phyloP scores from a whole-genome alignment of 2,888 invertebrate species.

The Cabera pusaria region DNA sequence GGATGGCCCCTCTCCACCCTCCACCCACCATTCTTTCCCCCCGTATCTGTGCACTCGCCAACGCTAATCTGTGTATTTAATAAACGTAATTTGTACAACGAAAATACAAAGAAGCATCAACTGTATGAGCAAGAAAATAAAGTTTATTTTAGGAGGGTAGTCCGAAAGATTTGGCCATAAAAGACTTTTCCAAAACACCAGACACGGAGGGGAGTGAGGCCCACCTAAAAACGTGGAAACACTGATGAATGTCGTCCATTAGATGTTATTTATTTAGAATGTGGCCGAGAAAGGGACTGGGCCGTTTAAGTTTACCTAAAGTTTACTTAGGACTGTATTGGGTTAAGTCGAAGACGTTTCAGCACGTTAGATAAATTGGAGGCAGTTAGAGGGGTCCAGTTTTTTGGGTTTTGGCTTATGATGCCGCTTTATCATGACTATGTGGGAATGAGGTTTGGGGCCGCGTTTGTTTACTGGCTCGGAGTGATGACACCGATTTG shows the following conservation, averaged over 20 bases:
- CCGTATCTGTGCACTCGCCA: slow-evolving; percentile 78
- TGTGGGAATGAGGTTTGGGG: slow-evolving; percentile 45
- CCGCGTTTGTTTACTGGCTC: slow-evolving; percentile 35
- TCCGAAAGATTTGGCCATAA: slow-evolving; percentile 48
- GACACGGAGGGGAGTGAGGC: slow-evolving; percentile 73
- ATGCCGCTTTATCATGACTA: slow-evolving; percentile 68
- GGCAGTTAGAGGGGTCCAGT: slow-evolving; percentile 76
- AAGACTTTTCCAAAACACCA: slow-evolving; percentile 63
- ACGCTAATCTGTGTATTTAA: slow-evolving; percentile 72
- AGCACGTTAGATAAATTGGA: slow-evolving; percentile 67
- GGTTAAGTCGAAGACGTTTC: slow-evolving; percentile 78
- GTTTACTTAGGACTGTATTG: slow-evolving; percentile 83
- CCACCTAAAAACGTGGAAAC: slow-evolving; percentile 82
- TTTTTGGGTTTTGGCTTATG: slow-evolving; percentile 73
- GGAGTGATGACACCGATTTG: slow-evolving; percentile 7
- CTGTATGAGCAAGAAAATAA: slow-evolving; percentile 35
- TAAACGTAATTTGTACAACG: slow-evolving; percentile 64
- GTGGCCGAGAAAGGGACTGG: slow-evolving; percentile 79
- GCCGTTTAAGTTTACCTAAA: slow-evolving; percentile 76
- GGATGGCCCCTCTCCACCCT: slow-evolving; percentile 62
- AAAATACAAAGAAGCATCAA: slow-evolving; percentile 32
- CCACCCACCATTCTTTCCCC: slow-evolving; percentile 53
- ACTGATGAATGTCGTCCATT: slow-evolving; percentile 84
- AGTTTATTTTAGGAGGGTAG: slow-evolving; percentile 33
- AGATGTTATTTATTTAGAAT: slow-evolving; percentile 85